Percentiles rank a stretch among this genome's conserved stretches.
phyloP scores from a whole-genome alignment of 2,888 invertebrate genomes.

The Cybosia mesomella region DNA sequence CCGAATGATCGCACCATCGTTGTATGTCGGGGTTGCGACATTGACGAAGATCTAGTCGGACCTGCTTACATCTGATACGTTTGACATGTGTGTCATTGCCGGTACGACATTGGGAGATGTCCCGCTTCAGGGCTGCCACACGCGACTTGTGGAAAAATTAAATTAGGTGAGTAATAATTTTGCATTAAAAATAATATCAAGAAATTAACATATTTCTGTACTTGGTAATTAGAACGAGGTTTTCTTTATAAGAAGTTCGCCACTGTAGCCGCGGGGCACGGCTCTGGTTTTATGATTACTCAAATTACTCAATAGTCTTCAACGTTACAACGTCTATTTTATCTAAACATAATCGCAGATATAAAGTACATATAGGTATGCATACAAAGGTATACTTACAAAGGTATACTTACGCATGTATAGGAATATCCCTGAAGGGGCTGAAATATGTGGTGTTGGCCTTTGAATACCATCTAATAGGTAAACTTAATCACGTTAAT shows the following conservation, averaged over 20 bases:
- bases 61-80: conserved; percentile 35
- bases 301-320: too few relatives aligned
- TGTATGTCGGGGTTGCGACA: conserved; percentile 32
- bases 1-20: conserved; percentile 31
- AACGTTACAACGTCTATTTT: too few relatives aligned
- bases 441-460: too few relatives aligned
- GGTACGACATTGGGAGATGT: conserved; percentile 34
- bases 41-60: conserved; percentile 46
- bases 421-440: too few relatives aligned
- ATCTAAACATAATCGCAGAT: too few relatives aligned
- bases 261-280: too few relatives aligned
- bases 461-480: too few relatives aligned
- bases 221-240: not conserved
- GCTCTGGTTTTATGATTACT: too few relatives aligned
- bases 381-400: too few relatives aligned
- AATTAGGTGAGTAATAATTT: not conserved
- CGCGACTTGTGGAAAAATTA: not conserved
- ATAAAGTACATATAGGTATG: too few relatives aligned
- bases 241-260: not conserved
- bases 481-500: too few relatives aligned
- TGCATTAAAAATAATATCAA: not conserved
- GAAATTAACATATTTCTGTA: not conserved
- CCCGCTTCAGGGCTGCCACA: conserved; percentile 35
- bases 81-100: conserved; percentile 58
- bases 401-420: too few relatives aligned